Evolutionary conservation across 2,888 invertebrate genomes (phyloP).

Genomic region (Acronicta leporina): DNA sequence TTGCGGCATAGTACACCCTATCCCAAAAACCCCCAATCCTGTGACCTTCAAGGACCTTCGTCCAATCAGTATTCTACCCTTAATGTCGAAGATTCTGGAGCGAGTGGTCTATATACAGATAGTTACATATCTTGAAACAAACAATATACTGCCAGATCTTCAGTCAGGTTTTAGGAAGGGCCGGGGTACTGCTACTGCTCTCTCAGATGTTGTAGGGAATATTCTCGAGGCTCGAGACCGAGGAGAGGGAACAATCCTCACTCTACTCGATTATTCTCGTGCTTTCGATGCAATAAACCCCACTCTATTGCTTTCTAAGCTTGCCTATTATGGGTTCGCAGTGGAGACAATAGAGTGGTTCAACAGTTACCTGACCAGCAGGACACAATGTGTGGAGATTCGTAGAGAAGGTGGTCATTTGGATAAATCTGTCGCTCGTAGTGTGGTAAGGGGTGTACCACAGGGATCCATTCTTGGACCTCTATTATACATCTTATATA

Average conservation of each 20-base stretch:
- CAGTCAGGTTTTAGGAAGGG: conserved; percentile 43
- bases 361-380: conserved; percentile 21
- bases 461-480: conserved; percentile 39
- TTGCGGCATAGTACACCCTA: not conserved
- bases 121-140: conserved; percentile 12
- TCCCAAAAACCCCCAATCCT: conserved; percentile 5
- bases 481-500: conserved; percentile 35
- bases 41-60: conserved; percentile 14
- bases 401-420: not conserved
- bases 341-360: conserved; percentile 31
- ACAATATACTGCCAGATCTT: conserved; percentile 24
- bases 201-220: conserved; percentile 35
- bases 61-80: conserved; percentile 37
- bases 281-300: conserved; percentile 44
- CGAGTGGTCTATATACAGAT: conserved; percentile 22
- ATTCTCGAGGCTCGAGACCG: conserved; percentile 32
- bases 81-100: conserved; percentile 25
- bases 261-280: conserved; percentile 40
- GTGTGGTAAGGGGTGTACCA: conserved; percentile 20
- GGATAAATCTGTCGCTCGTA: not conserved
- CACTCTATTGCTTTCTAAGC: conserved; percentile 25
- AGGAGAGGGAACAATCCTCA: conserved; percentile 28
- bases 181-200: conserved; percentile 27
- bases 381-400: conserved; percentile 29
- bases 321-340: conserved; percentile 39